These are phyloP conservation scores for Girardinichthys multiradiatus DNA, from an alignment of 2,113 vertebrate genomes.

Conservation along the genomic window DNA sequence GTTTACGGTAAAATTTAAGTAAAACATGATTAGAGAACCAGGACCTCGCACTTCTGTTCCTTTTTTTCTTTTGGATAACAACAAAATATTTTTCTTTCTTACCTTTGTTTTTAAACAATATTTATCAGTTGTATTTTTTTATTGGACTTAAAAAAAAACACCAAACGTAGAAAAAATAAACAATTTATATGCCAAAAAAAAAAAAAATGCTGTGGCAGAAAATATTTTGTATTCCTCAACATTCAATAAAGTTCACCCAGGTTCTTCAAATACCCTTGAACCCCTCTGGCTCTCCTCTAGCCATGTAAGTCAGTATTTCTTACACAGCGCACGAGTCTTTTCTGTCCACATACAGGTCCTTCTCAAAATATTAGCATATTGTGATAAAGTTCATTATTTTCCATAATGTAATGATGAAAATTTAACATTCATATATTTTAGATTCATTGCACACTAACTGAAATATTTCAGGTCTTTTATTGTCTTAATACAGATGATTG, in stretches of 20 bases:
- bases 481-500: too few relatives aligned
- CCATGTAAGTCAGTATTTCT: background rate
- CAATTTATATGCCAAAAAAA: too few relatives aligned
- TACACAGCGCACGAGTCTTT: background rate
- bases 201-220: too few relatives aligned
- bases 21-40: constrained; percentile 20
- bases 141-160: background rate
- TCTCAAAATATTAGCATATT: too few relatives aligned
- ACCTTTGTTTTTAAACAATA: background rate
- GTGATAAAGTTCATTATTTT: too few relatives aligned
- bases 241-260: background rate
- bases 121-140: background rate
- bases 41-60: constrained; percentile 45
- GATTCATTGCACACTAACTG: too few relatives aligned
- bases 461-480: too few relatives aligned
- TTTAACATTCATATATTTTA: too few relatives aligned
- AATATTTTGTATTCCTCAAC: too few relatives aligned
- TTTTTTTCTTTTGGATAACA: constrained; percentile 50
- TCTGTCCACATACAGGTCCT: too few relatives aligned
- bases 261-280: background rate
- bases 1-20: constrained; percentile 25
- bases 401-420: too few relatives aligned
- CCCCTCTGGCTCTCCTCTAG: background rate
- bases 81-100: background rate
- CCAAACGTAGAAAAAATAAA: background rate